A percentile compares a stretch with the other conserved stretches of the same genome.
These are phyloP conservation scores for Macrophya alboannulata DNA, from an alignment of 2,888 invertebrate genomes.

Conservation along the genomic window DNA sequence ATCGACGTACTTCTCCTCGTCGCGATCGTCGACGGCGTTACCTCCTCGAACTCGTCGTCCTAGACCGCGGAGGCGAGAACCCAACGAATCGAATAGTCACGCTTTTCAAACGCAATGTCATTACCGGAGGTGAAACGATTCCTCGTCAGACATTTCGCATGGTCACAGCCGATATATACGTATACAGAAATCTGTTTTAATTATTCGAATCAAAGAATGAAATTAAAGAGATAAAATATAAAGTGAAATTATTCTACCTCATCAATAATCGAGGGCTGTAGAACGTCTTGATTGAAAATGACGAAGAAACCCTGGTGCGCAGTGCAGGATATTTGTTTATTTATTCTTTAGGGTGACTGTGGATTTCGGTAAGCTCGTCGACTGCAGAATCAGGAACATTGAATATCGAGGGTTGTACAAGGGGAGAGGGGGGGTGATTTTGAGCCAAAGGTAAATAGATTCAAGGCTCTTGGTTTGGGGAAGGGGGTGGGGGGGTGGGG, in stretches of 20 bases:
- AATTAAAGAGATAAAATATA: not conserved
- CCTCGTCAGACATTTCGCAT: constrained; percentile 9
- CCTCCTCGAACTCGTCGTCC: constrained; percentile 57
- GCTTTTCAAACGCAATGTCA: constrained; percentile 60
- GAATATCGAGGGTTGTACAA: constrained; percentile 39
- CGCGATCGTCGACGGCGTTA: constrained; percentile 53
- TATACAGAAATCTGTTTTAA: not conserved
- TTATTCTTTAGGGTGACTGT: constrained; percentile 51
- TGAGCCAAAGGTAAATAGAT: constrained; percentile 54
- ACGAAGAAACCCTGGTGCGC: constrained; percentile 61
- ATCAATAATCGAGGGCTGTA: constrained; percentile 35
- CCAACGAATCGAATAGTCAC: constrained; percentile 65
- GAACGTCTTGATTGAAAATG: constrained; percentile 18
- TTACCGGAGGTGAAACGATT: constrained; percentile 7
- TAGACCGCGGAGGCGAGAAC: constrained; percentile 61
- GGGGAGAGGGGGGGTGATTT: constrained; percentile 43
- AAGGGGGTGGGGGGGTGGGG: constrained; percentile 42
- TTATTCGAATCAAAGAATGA: not conserved
- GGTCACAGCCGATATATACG: not conserved
- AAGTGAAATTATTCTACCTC: not conserved
- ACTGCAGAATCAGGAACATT: constrained; percentile 32
- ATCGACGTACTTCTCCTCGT: constrained; percentile 60
- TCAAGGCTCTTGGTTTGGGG: constrained; percentile 26
- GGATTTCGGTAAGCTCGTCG: not conserved
- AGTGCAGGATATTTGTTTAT: constrained; percentile 61